Percentiles rank a stretch among this genome's conserved stretches.
Evolutionary conservation across 2,888 invertebrate species (phyloP).

Genomic region (Prosopocoilus inquinatus): DNA sequence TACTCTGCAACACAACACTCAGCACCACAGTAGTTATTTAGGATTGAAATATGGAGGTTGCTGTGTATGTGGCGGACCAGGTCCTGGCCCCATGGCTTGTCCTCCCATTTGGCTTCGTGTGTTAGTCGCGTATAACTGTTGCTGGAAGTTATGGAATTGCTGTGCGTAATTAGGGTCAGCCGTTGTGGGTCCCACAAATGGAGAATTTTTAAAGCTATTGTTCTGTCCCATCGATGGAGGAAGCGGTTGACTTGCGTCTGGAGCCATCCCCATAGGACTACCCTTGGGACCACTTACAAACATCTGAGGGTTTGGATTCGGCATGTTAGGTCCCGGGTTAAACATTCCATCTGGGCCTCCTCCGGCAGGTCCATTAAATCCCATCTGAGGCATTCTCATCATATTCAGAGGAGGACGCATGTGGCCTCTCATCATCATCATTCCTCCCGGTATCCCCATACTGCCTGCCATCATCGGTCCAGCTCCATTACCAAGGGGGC

Average conservation of each 20-base stretch:
- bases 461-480: slow-evolving; percentile 52
- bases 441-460: slow-evolving; percentile 48
- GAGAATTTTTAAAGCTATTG: slow-evolving; percentile 70
- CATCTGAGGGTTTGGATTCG: slow-evolving; percentile 56
- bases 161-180: slow-evolving; percentile 91
- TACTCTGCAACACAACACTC: slow-evolving; percentile 46
- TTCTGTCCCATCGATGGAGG: slow-evolving; percentile 78
- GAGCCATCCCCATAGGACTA: slow-evolving; percentile 59
- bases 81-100: slow-evolving; percentile 50
- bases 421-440: slow-evolving; percentile 44
- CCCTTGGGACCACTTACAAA: slow-evolving; percentile 59
- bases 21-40: slow-evolving; percentile 49
- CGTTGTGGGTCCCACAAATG: slow-evolving; percentile 81
- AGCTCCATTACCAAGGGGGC: slow-evolving; percentile 51
- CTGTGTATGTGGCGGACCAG: slow-evolving; percentile 52
- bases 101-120: slow-evolving; percentile 62
- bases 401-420: slow-evolving; percentile 48
- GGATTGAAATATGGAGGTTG: slow-evolving; percentile 52
- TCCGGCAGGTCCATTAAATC: slow-evolving; percentile 46
- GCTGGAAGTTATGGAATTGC: slow-evolving; percentile 94
- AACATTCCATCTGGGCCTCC: slow-evolving; percentile 46
- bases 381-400: slow-evolving; percentile 50
- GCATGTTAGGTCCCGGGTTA: slow-evolving; percentile 47
- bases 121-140: slow-evolving; percentile 88
- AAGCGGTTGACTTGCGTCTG: slow-evolving; percentile 69